phyloP scores from a whole-genome alignment of 2,797 vertebrate genomes.

The Spheniscus humboldti region DNA sequence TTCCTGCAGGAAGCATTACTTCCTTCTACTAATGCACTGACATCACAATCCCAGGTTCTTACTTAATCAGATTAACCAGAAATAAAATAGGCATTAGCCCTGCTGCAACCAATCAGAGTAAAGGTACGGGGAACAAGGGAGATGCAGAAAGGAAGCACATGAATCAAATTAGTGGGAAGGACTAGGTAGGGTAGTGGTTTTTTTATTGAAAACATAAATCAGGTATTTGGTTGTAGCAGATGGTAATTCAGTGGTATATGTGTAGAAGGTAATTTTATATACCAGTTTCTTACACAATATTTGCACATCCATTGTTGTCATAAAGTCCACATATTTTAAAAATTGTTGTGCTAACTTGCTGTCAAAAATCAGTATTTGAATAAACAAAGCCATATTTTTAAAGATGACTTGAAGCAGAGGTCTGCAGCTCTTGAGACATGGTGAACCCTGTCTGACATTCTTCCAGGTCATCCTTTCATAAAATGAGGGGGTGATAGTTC shows the following conservation, averaged over 20 bases:
- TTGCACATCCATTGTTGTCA: not conserved
- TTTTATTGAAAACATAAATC: not conserved
- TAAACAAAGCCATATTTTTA: not conserved
- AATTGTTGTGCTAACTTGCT: not conserved
- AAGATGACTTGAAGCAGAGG: not conserved
- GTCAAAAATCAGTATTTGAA: not conserved
- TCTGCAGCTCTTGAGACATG: not conserved
- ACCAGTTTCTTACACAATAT: not conserved
- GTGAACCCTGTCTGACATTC: not conserved
- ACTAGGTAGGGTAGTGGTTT: not conserved
- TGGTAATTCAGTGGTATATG: not conserved
- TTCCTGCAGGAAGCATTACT: not conserved
- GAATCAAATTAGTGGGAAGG: not conserved
- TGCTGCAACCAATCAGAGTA: not conserved
- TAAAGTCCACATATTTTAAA: not conserved
- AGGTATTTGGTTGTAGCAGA: not conserved
- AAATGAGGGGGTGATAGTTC: not conserved
- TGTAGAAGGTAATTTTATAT: not conserved
- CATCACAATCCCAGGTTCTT: constrained; percentile 24
- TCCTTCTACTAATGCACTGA: not conserved
- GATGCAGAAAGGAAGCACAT: not conserved
- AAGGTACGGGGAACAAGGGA: not conserved
- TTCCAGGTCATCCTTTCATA: not conserved
- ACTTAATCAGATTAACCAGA: constrained; percentile 36
- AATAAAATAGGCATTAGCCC: not conserved